phyloP scores from a whole-genome alignment of 2,797 vertebrate species.

The Propithecus perrieri region DNA sequence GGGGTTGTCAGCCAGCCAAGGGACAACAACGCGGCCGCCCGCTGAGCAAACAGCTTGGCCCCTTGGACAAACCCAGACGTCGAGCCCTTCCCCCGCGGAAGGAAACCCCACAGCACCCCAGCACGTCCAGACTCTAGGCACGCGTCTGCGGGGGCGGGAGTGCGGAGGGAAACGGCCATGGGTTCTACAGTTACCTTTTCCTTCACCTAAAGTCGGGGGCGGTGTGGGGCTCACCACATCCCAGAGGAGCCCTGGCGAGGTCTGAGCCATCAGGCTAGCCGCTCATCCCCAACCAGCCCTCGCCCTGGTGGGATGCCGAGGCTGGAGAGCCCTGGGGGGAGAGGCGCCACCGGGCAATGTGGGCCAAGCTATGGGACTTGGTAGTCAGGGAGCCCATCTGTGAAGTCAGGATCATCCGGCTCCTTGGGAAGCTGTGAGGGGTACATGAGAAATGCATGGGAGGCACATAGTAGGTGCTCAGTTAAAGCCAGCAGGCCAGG shows the following conservation, averaged over 20 bases:
- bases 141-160: not conserved
- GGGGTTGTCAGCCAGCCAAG: not conserved
- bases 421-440: not conserved
- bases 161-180: not conserved
- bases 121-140: not conserved
- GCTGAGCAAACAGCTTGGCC: not conserved
- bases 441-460: fast-evolving
- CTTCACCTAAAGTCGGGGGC: not conserved
- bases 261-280: not conserved
- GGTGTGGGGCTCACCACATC: not conserved
- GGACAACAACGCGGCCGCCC: fast-evolving
- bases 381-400: not conserved
- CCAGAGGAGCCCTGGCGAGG: not conserved
- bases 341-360: not conserved
- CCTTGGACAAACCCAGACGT: not conserved
- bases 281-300: not conserved
- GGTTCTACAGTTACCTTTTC: fast-evolving
- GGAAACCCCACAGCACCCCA: not conserved
- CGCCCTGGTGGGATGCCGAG: not conserved
- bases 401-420: not conserved
- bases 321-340: not conserved
- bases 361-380: not conserved
- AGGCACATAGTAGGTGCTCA: not conserved
- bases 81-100: fast-evolving
- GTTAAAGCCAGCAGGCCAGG: not conserved